A percentile compares a stretch with the other conserved stretches of the same genome.
phyloP scores from a whole-genome alignment of 2,797 vertebrate species.

The Neosilurus mollespiculum region DNA sequence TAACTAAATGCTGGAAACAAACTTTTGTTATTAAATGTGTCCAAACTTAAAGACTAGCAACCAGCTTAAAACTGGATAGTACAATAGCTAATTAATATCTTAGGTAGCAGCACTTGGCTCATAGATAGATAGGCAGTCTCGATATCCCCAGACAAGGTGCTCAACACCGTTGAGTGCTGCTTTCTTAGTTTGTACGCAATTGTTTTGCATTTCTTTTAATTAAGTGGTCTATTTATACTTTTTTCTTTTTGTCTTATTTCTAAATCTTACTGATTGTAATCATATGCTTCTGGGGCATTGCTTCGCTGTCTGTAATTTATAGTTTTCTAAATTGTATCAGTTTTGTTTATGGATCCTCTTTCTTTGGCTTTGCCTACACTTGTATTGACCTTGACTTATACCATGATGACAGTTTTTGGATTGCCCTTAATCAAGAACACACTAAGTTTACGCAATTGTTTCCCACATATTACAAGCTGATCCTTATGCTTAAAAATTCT shows the following conservation, averaged over 20 bases:
- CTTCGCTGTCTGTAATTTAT: not conserved
- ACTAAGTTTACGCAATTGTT: not conserved
- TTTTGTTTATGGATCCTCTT: not conserved
- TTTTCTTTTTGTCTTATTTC: not conserved
- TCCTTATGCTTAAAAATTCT: not conserved
- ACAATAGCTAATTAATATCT: not conserved
- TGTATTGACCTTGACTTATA: not conserved
- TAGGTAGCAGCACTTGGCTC: not conserved
- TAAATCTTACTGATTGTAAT: not conserved
- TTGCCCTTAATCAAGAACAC: not conserved
- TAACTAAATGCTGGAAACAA: not conserved
- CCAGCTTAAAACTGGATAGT: not conserved
- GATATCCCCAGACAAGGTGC: not conserved
- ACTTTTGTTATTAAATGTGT: not conserved
- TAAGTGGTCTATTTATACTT: not conserved
- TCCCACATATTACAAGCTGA: constrained; percentile 1
- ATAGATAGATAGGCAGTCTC: not conserved
- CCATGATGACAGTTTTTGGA: not conserved
- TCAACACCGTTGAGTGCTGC: not conserved
- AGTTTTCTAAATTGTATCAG: not conserved
- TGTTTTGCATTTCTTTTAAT: not conserved
- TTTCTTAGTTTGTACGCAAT: not conserved
- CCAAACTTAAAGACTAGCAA: not conserved
- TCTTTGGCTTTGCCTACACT: not conserved
- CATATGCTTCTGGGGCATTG: not conserved